phyloP scores from a whole-genome alignment of 2,888 invertebrate genomes.

The Andricus quercusramuli region DNA sequence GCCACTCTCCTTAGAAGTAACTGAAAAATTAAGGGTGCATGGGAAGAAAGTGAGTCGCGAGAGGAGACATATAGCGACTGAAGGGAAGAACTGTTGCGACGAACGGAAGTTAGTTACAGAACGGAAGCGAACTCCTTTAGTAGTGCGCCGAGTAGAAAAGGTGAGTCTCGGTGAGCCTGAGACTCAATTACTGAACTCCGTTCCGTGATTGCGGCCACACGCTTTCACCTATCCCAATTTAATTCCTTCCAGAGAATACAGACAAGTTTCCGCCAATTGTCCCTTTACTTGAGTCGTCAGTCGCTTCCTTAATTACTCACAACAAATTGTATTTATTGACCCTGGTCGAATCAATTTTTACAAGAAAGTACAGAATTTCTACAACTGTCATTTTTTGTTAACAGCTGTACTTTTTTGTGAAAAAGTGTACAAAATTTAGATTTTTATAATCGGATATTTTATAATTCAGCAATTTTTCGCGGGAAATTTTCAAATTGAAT shows the following conservation, averaged over 20 bases:
- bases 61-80: constrained; percentile 23
- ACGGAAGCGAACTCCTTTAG: constrained; percentile 54
- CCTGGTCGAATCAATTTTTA: too few species aligned
- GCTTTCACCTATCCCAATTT: constrained; percentile 23
- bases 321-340: constrained; percentile 1
- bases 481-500: too few species aligned
- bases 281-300: not conserved
- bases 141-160: constrained; percentile 35
- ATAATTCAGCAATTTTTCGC: too few species aligned
- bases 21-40: not conserved
- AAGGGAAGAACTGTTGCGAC: constrained; percentile 20
- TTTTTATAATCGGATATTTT: too few species aligned
- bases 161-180: constrained; percentile 34
- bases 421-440: too few species aligned
- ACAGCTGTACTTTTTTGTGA: too few species aligned
- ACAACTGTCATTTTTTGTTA: too few species aligned
- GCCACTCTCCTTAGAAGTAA: not conserved
- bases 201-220: not conserved
- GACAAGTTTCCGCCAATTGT: constrained; percentile 22
- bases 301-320: not conserved
- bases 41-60: constrained; percentile 38
- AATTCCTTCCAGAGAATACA: not conserved
- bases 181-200: constrained; percentile 19
- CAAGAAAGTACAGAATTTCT: too few species aligned
- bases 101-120: constrained; percentile 64